Conservation (phyloP, 2,113 vertebrate species). For the Fukomys damarensis region DNA sequence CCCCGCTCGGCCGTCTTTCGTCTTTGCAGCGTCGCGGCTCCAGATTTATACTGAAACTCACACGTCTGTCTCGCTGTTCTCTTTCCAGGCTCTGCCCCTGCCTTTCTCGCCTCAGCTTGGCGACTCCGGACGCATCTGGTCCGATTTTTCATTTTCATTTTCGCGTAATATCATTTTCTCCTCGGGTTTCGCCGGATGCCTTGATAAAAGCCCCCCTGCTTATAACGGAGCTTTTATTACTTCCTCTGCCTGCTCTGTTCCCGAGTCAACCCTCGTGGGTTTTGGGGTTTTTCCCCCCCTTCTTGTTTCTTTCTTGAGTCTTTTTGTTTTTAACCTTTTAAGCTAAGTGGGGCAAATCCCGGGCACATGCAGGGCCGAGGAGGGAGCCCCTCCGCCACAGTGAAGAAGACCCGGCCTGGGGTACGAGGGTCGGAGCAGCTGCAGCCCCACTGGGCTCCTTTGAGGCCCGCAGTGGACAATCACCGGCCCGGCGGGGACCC, state of each 20-base stretch:
- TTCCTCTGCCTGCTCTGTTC: not conserved
- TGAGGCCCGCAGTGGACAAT: no score
- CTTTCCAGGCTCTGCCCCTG: no score
- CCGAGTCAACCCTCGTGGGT: fast-evolving
- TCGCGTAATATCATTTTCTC: not conserved
- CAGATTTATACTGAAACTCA: fast-evolving
- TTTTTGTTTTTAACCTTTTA: no score
- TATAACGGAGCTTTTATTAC: not conserved
- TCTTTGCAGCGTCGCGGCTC: fast-evolving
- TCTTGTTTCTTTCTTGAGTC: not conserved
- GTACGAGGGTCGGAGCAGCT: no score
- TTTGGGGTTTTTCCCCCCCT: fast-evolving
- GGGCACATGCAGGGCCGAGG: no score
- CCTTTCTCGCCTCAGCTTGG: no score
- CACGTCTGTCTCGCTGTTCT: not conserved
- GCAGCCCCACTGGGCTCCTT: no score
- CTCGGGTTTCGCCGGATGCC: not conserved
- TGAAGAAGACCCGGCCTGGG: no score
- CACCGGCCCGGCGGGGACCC: no score
- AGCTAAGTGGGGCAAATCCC: no score
- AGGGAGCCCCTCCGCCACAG: no score
- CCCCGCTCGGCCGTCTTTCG: not conserved
- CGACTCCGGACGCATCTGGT: not conserved
- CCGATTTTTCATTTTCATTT: not conserved
- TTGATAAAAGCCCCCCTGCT: not conserved